These are phyloP conservation scores for Myrmecobius fasciatus DNA, from an alignment of 2,113 vertebrate species.

Conservation along the genomic window DNA sequence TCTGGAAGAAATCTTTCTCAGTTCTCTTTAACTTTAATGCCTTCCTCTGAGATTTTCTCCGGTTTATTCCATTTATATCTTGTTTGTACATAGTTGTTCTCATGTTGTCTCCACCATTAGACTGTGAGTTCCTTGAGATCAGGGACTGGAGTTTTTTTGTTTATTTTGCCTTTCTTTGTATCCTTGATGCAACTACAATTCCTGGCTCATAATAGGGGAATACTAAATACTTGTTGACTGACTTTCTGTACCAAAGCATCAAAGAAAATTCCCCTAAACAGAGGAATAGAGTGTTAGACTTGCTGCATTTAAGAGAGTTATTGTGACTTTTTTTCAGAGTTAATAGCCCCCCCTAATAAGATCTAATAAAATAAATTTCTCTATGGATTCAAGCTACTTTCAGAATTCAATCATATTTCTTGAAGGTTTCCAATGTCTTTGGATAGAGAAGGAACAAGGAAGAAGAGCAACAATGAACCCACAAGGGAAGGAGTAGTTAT, in stretches of 20 bases:
- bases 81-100: background rate
- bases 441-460: background rate
- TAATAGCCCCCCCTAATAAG: background rate
- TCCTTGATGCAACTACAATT: background rate
- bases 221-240: background rate
- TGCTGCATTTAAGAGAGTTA: background rate
- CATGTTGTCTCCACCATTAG: background rate
- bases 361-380: conserved; percentile 8
- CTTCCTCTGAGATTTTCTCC: background rate
- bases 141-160: background rate
- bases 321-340: background rate
- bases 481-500: conserved; percentile 28
- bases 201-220: background rate
- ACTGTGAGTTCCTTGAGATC: background rate
- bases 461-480: conserved; percentile 6
- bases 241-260: conserved; percentile 6
- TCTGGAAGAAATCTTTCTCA: no score
- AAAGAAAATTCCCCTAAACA: background rate
- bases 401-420: background rate
- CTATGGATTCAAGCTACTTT: conserved; percentile 32
- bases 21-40: no score
- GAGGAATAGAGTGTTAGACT: background rate
- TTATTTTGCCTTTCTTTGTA: background rate
- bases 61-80: background rate
- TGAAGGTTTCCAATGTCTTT: conserved; percentile 14